Percentiles rank a stretch among this genome's conserved stretches.
Evolutionary conservation across 2,888 invertebrate genomes (phyloP).

Genomic region (Labia minor): DNA sequence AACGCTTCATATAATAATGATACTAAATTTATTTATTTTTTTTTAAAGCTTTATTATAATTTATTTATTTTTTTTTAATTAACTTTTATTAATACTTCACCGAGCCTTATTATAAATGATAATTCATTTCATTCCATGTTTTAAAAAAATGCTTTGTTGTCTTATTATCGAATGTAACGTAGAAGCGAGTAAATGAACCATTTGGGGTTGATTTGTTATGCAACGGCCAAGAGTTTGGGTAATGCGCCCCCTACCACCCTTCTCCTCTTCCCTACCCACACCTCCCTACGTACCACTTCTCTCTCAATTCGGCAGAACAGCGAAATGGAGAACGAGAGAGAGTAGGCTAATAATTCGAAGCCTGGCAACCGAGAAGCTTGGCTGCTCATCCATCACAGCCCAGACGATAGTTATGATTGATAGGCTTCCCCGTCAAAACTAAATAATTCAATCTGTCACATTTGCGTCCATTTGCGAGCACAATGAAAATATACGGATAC

Average conservation of each 20-base stretch:
- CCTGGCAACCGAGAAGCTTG: neutral
- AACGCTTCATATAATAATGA: too few species aligned
- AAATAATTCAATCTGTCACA: conserved; percentile 13
- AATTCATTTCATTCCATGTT: too few species aligned
- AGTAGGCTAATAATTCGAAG: neutral
- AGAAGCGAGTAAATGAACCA: neutral
- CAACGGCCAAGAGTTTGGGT: neutral
- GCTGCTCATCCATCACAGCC: conserved; percentile 5
- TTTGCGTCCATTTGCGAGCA: conserved; percentile 7
- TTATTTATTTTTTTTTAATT: too few species aligned
- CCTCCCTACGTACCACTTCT: too few species aligned
- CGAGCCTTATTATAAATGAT: too few species aligned
- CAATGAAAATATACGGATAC: conserved; percentile 13
- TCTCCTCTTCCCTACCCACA: too few species aligned
- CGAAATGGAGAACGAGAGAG: neutral
- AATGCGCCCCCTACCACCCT: neutral
- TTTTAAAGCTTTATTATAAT: too few species aligned
- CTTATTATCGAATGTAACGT: too few species aligned
- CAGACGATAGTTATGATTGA: conserved; percentile 13
- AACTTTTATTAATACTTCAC: too few species aligned
- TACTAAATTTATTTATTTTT: too few species aligned
- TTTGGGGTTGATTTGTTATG: neutral
- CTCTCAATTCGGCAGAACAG: neutral
- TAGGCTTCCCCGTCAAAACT: conserved; percentile 8
- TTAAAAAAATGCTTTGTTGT: too few species aligned